Conservation (phyloP, 1,140 invertebrate species). For the Ceratina japonica region DNA sequence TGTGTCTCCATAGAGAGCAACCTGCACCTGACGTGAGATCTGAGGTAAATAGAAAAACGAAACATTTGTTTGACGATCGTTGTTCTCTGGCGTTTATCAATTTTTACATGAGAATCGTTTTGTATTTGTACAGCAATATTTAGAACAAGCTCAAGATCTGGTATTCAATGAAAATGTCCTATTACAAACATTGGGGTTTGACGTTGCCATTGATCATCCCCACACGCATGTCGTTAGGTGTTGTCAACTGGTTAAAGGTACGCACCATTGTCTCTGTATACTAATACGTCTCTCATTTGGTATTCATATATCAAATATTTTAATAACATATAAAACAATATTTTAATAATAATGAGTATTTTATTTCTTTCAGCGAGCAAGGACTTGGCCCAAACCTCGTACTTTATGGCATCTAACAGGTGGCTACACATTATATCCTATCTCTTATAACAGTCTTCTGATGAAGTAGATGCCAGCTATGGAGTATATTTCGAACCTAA, state of each 20-base stretch:
- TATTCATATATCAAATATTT: too few relatives aligned
- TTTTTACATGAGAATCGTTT: not conserved
- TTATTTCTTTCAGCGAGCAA: slow-evolving; percentile 94
- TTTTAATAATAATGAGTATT: too few relatives aligned
- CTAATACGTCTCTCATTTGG: not conserved
- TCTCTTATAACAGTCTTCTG: slow-evolving; percentile 64
- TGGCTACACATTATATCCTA: slow-evolving; percentile 75
- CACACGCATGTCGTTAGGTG: slow-evolving; percentile 97
- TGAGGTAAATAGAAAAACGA: slow-evolving; percentile 80
- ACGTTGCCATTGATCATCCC: slow-evolving; percentile 97
- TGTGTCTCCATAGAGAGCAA: slow-evolving; percentile 86
- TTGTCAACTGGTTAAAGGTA: slow-evolving; percentile 96
- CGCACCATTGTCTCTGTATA: slow-evolving; percentile 49
- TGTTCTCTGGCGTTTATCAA: too few relatives aligned
- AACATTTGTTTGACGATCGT: too few relatives aligned
- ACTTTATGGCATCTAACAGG: slow-evolving; percentile 99
- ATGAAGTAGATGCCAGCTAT: slow-evolving; percentile 58
- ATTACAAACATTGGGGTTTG: slow-evolving; percentile 97
- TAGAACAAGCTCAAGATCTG: slow-evolving; percentile 91
- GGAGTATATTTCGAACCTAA: slow-evolving; percentile 52
- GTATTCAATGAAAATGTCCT: slow-evolving; percentile 97
- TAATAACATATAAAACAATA: too few relatives aligned
- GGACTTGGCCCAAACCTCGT: slow-evolving; percentile 97
- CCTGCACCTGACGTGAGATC: slow-evolving; percentile 84
- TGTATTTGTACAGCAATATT: slow-evolving; percentile 82